Evolutionary conservation across 2,113 vertebrate genomes (phyloP).

Genomic region (Tylochromis polylepis): DNA sequence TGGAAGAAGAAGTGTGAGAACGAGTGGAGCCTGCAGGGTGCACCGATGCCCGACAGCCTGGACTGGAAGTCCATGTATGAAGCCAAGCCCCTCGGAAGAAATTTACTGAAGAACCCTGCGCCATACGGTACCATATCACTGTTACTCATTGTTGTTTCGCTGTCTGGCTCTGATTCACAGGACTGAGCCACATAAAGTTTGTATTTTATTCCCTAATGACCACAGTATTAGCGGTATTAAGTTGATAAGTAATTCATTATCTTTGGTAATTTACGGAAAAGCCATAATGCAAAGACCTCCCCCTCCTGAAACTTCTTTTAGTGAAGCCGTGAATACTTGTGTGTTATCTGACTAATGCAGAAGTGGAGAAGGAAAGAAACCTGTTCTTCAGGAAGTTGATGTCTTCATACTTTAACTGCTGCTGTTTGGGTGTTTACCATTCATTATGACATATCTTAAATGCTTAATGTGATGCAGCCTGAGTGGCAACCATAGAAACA

Average conservation of each 20-base stretch:
- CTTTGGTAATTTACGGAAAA: not conserved
- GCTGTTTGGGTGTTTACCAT: not conserved
- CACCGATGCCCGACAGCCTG: conserved; percentile 53
- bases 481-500: too few relatives aligned
- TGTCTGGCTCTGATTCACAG: not conserved
- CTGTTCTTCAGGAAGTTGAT: not conserved
- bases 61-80: conserved; percentile 74
- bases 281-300: not conserved
- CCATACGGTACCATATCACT: conserved; percentile 73
- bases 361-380: not conserved
- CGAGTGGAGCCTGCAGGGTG: conserved; percentile 56
- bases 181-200: not conserved
- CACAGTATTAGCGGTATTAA: not conserved
- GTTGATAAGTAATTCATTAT: not conserved
- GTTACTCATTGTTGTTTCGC: fast-evolving
- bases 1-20: conserved; percentile 58
- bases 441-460: not conserved
- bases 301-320: not conserved
- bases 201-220: not conserved
- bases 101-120: conserved; percentile 77
- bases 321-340: not conserved
- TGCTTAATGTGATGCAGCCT: too few relatives aligned
- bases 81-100: conserved; percentile 76
- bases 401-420: not conserved
- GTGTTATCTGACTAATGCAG: not conserved